Percentiles rank a stretch among this genome's conserved stretches.
Conservation (phyloP, 2,888 invertebrate genomes). For the Campoplex nolae region DNA sequence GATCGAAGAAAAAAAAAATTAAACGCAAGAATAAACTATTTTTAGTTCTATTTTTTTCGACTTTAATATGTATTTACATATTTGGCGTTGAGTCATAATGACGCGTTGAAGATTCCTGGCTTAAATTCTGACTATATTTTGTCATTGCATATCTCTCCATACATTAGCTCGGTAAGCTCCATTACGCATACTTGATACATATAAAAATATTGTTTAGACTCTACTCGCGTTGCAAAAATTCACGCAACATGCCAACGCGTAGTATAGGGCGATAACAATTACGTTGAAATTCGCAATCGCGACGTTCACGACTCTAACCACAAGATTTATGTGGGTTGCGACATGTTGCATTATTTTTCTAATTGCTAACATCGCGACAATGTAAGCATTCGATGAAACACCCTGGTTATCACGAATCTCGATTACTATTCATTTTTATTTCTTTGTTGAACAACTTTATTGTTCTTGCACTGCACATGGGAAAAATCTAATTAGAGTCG, state of each 20-base stretch:
- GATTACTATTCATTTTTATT: not conserved
- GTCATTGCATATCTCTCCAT: constrained; percentile 3
- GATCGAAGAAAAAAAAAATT: not conserved
- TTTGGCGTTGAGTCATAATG: constrained; percentile 5
- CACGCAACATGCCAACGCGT: constrained; percentile 34
- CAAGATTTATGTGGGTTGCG: constrained; percentile 29
- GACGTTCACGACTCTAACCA: not conserved
- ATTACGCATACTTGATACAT: constrained; percentile 4
- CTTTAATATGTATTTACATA: not conserved
- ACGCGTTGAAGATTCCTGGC: not conserved
- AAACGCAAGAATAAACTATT: not conserved
- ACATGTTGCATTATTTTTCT: constrained; percentile 37
- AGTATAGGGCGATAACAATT: constrained; percentile 27
- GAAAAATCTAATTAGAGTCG: not conserved
- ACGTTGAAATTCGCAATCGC: constrained; percentile 29
- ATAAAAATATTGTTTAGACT: constrained; percentile 52
- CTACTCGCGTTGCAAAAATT: constrained; percentile 43
- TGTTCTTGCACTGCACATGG: no score
- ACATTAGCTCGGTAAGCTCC: constrained; percentile 7
- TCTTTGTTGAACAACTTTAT: not conserved
- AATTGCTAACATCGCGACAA: constrained; percentile 38
- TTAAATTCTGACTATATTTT: not conserved
- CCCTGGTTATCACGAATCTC: not conserved
- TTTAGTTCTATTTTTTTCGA: not conserved
- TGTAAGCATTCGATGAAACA: not conserved